Base-by-base conservation (phyloP, 1,140 invertebrate species). In the Metaphire vulgaris region DNA sequence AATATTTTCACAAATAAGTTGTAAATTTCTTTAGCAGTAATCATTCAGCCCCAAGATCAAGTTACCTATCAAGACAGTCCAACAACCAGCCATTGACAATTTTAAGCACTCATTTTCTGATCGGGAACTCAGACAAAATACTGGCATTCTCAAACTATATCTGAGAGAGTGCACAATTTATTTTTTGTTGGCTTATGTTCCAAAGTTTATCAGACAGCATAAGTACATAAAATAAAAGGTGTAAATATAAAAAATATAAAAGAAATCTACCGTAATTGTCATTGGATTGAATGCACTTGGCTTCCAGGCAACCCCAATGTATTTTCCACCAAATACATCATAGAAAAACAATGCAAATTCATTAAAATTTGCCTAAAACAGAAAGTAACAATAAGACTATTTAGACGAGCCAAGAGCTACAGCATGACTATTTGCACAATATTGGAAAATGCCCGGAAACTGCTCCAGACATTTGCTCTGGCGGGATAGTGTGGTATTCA, bases 321-420 rank as follows among this genome's bases (percentile, higher is more conserved):
- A 85, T 76, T 89, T 88, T 32, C 93, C 93, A 29, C 94, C 94
- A 87, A 91, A 94, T 0, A 88, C 86, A 85, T 97, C 92, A 83
- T 95, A 90, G 83, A 97, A 96, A 84, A 97, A 97, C 33, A 94
- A 83, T 0, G 92, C 93, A 81, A 90, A 90, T 33, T 94, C 90
- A 1, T 88, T 88, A 84, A 92, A 97, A 72, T 89, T 89, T 72
- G 88, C 87, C 92, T 94, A 80, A 64, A 89, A 89, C 67, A 72
- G 72, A 76, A 74, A n/a, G 75, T 26, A 33, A 28, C 30, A 26
- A 69, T 6, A 30, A 74, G 30, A 33, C 26, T 78, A 16, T 74
- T n/a, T 16, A 29, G 16, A 16, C 16, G 32, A 77, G 75, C n/a
- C n/a, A n/a, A n/a, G n/a, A n/a, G n/a, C n/a, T n/a, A n/a, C n/a